Base-by-base conservation (phyloP, 2,888 invertebrate species). In the Apeira syringaria region DNA sequence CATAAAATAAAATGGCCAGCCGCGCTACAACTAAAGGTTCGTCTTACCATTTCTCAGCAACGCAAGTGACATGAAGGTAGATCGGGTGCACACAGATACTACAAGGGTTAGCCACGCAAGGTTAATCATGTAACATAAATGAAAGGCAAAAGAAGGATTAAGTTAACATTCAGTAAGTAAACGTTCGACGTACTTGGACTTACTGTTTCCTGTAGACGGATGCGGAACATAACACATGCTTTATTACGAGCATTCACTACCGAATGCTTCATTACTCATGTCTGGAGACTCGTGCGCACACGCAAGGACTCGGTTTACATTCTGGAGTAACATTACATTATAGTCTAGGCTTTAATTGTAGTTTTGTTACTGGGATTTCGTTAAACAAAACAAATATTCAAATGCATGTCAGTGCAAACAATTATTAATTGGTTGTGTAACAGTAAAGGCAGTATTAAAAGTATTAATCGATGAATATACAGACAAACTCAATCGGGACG, bases 131-230 rank as follows among this genome's bases (percentile, higher is more conserved):
- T 65, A 77, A 75, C 74, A 75, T 64, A 77, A 75, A 68, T 65
- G 60, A 20, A 74, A 87, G 85, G 84, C 84, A 80, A 77, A 80
- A 33, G 11, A 73, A 74, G 61, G 59, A 62, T n/a, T n/a, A n/a
- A 50, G 50, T 49, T 48, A 45, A 70, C 70, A 70, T 72, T 73
- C 70, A 80, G 65, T 71, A 64, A 62, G 69, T 68, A 67, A 74
- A 66, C 74, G 69, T 73, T 75, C 70, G 71, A 87, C 88, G 84
- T 88, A 88, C 88, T 81, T 85, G 84, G 84, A 94, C 94, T 94
- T 94, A 94, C 94, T 94, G 93, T 92, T 94, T 94, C 94, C 94
- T 94, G 93, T 89, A 86, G 91, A 90, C 81, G 92, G 84, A 90
- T 87, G 87, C 87, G 75, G 82, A 81, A 88, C 88, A 88, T 81